Percentiles rank a stretch among this genome's conserved stretches.
Conservation (phyloP, 2,888 invertebrate genomes). For the Heliconius hortense region DNA sequence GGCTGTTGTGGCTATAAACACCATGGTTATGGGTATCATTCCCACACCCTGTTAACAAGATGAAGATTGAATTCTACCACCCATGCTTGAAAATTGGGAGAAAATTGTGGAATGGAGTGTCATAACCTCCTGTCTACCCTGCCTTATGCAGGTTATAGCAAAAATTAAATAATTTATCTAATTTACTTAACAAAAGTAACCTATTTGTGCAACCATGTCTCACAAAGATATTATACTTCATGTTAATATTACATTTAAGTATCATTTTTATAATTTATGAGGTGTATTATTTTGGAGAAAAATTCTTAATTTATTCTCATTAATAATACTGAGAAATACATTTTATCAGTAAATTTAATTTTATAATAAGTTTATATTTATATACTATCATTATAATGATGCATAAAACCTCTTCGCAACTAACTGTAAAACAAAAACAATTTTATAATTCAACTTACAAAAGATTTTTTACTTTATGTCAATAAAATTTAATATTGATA, state of each 20-base stretch:
- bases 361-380: slow-evolving; percentile 11
- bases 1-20: not conserved
- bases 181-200: slow-evolving; percentile 4
- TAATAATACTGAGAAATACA: slow-evolving; percentile 14
- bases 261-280: slow-evolving; percentile 16
- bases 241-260: not conserved
- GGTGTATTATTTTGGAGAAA: slow-evolving; percentile 9
- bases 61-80: not conserved
- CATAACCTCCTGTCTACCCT: not conserved
- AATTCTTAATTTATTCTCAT: slow-evolving; percentile 1
- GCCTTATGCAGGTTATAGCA: not conserved
- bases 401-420: slow-evolving; percentile 7
- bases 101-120: not conserved
- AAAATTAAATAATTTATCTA: not conserved
- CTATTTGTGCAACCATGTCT: slow-evolving; percentile 20
- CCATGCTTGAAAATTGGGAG: not conserved
- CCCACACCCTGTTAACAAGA: not conserved
- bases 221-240: no score
- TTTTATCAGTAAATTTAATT: slow-evolving; percentile 7
- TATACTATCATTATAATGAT: slow-evolving; percentile 14
- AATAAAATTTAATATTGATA: slow-evolving; percentile 18
- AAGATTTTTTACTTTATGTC: slow-evolving; percentile 7
- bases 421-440: slow-evolving; percentile 18
- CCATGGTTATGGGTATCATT: not conserved
- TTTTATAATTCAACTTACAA: slow-evolving; percentile 5